These are phyloP conservation scores for Lates calcarifer DNA, from an alignment of 2,113 vertebrate genomes.

Conservation along the genomic window DNA sequence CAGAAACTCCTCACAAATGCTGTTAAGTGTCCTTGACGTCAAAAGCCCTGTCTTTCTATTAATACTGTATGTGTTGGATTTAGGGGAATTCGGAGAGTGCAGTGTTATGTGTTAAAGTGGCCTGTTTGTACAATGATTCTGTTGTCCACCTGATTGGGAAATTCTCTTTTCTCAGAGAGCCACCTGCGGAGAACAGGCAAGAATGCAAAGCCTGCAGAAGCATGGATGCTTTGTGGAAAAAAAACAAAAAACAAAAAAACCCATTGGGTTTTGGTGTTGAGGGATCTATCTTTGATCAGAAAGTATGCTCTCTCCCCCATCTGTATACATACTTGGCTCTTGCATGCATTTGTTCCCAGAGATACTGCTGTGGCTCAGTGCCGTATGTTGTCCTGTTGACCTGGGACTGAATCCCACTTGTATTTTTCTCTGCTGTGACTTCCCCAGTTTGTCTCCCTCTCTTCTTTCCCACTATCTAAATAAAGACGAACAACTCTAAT, in stretches of 20 bases:
- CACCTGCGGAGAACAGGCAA: background rate
- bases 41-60: slow-evolving; percentile 14
- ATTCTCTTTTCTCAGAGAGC: background rate
- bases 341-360: background rate
- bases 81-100: slow-evolving; percentile 29
- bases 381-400: background rate
- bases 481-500: background rate
- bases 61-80: slow-evolving; percentile 23
- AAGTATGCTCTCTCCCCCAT: background rate
- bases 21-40: slow-evolving; percentile 23
- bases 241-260: too few species aligned
- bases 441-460: background rate
- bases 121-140: slow-evolving; percentile 9
- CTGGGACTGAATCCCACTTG: slow-evolving; percentile 29
- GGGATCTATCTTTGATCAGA: slow-evolving; percentile 1
- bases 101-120: slow-evolving; percentile 1
- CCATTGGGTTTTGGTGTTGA: background rate
- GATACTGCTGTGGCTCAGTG: background rate
- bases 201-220: background rate
- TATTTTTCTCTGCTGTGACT: slow-evolving; percentile 10
- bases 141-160: background rate
- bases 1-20: slow-evolving; percentile 25
- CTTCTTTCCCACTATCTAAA: slow-evolving; percentile 24
- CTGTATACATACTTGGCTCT: background rate
- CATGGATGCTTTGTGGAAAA: background rate